Evolutionary conservation across 2,888 invertebrate genomes (phyloP), one percentile per base, ranked within the genome.

Genomic region (Timema cristinae): DNA sequence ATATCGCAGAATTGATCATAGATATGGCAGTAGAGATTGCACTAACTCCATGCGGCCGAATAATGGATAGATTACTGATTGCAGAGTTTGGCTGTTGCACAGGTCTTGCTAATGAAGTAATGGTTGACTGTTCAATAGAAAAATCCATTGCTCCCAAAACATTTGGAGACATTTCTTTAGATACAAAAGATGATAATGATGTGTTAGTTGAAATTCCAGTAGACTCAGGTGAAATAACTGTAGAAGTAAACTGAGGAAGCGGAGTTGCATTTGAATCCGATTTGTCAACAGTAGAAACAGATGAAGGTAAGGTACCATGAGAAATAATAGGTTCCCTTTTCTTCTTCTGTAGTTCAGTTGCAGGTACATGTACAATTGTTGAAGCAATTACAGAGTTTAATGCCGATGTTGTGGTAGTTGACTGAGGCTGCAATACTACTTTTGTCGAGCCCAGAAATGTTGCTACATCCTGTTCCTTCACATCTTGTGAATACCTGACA

Each of bases 401-500:
- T 16, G 50, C 51, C 10, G 67, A 67, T 32, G 68, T 68, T 50
- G 68, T 52, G 6, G 54, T 54, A 11, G 68, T 52, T 15, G 54
- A 48, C n/a, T 51, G 48, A 13, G 68, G 68, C 48, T 51, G 48
- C 16, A n/a, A 16, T 48, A 63, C 7, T n/a, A 32, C 9, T 63
- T 63, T 63, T 15, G 63, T 48, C 7, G 47, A 13, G 32, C 48
- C 47, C 63, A 32, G 32, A 63, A 63, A 48, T 10, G 48, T 47
- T 47, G 63, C 11, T 9, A 63, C 32, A 48, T 63, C 63, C 13
- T 63, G 63, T 5, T 47, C 6, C 32, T 63, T 48, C 32, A 47
- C 63, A 2, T 6, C 48, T 48, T 47, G 63, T 47, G 63, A 63
- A 32, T 71, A 71, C 73, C 81, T 82, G 72, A 81, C 81, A 0